Evolutionary conservation across 2,888 invertebrate genomes (phyloP), one percentile per base, ranked within the genome.

Genomic region (Gastracanthus pulcherrimus): DNA sequence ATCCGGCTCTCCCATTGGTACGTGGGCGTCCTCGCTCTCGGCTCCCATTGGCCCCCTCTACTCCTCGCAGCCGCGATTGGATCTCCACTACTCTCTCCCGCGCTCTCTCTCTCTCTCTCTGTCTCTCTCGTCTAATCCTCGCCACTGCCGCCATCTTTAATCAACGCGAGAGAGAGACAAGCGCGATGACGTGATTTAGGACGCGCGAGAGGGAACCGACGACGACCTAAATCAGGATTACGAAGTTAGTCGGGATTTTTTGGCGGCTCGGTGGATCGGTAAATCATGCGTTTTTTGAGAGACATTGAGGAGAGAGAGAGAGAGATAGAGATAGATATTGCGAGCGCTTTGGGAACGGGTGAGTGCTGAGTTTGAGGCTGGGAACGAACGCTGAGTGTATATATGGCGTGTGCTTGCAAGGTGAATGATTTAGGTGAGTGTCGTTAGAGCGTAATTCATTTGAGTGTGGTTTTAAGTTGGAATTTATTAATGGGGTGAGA

Each of bases 21-120:
- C 87, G 90, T 89, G 89, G 91, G 90, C 90, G 90, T 89, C 88
- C 87, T 89, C 87, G 84, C 81, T 82, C 58, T 45, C 66, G 38
- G 31, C 81, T 83, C 45, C 81, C 84, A 89, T 89, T 89, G 89
- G 89, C 81, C 83, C 80, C 69, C 81, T 67, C n/a, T n/a, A n/a
- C n/a, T n/a, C n/a, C n/a, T n/a, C n/a, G n/a, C n/a, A n/a, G 78
- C 80, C 78, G 80, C 77, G 78, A 86, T 84, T 83, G 82, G 82
- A 3, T 71, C 66, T 62, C 55, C 66, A 81, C 76, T 78, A 72
- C 66, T 34, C 66, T 38, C 71, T 66, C 38, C 55, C 48, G 19
- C 62, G 75, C 51, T 55, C 55, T 55, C 55, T 23, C 29, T 23
- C 4, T 26, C 58, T 29, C 11, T 58, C 29, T 13, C 58, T 58